Conservation (phyloP, 2,888 invertebrate genomes). For the Trissolcus brochymenae region DNA sequence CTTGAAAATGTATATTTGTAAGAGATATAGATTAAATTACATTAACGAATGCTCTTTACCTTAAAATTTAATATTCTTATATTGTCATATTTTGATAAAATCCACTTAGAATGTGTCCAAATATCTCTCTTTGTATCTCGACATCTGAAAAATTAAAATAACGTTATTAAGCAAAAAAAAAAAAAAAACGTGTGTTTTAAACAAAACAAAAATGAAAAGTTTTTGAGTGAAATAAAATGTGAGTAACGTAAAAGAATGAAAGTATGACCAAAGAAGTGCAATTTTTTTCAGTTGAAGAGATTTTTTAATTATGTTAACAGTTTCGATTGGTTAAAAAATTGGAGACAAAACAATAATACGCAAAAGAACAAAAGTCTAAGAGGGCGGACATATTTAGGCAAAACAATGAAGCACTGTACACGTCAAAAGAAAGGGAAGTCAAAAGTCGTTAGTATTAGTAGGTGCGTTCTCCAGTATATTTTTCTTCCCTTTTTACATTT, state of each 20-base stretch:
- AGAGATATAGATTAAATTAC: too few species aligned
- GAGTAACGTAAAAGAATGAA: too few species aligned
- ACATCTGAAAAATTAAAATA: conserved; percentile 46
- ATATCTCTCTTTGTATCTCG: conserved; percentile 40
- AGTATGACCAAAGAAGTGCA: too few species aligned
- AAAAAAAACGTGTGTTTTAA: too few species aligned
- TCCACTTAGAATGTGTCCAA: conserved; percentile 44
- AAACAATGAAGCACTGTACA: conserved; percentile 65
- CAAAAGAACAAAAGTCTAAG: conserved; percentile 49
- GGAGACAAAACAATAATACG: conserved; percentile 46
- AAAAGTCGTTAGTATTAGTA: conserved; percentile 59
- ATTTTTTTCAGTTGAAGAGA: too few species aligned
- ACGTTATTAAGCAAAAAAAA: conserved; percentile 38
- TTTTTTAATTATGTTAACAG: too few species aligned
- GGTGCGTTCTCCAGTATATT: conserved; percentile 63
- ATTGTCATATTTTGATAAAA: conserved; percentile 37
- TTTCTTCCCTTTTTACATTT: conserved; percentile 63
- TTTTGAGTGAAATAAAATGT: not conserved
- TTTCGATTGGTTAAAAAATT: conserved; percentile 22
- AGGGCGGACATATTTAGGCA: conserved; percentile 69
- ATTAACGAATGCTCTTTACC: too few species aligned
- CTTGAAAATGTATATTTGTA: too few species aligned
- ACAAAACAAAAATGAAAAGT: not conserved
- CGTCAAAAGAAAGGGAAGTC: conserved; percentile 47
- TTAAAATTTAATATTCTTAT: conserved; percentile 22